phyloP scores from a whole-genome alignment of 2,113 vertebrate genomes.

The Perca fluviatilis region DNA sequence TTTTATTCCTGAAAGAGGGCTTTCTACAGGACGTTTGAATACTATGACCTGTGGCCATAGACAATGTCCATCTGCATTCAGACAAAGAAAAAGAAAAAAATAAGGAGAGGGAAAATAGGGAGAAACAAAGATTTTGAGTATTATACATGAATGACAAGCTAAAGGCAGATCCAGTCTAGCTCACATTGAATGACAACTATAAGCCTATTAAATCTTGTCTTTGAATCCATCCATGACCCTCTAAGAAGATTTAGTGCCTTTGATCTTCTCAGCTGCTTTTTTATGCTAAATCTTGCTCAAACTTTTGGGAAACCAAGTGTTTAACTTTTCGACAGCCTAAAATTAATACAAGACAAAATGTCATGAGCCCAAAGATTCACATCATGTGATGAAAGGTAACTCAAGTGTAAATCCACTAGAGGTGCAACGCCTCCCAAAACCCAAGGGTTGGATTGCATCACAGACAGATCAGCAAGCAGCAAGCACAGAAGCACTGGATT shows the following conservation, averaged over 20 bases:
- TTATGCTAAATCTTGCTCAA: slow-evolving; percentile 22
- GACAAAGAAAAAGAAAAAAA: neutral
- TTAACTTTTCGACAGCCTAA: neutral
- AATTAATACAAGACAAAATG: neutral
- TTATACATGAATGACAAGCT: slow-evolving; percentile 28
- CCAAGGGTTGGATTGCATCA: too few relatives aligned
- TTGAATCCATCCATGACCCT: slow-evolving; percentile 65
- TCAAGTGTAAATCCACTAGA: too few relatives aligned
- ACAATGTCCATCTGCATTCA: slow-evolving; percentile 4
- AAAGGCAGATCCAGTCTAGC: slow-evolving; percentile 17
- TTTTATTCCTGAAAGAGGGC: neutral
- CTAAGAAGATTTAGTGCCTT: slow-evolving; percentile 65
- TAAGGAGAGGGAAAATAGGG: neutral
- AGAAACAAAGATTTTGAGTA: slow-evolving; percentile 30
- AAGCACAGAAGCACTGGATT: too few relatives aligned
- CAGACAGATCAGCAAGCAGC: too few relatives aligned
- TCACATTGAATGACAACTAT: slow-evolving; percentile 34
- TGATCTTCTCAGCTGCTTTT: slow-evolving; percentile 41
- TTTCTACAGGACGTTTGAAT: neutral
- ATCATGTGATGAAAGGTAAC: too few relatives aligned
- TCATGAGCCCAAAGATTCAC: too few relatives aligned
- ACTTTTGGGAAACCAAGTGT: slow-evolving; percentile 6
- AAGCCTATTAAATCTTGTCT: slow-evolving; percentile 65
- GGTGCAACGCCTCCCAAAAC: too few relatives aligned
- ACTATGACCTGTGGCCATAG: slow-evolving; percentile 12